Percentiles rank a stretch among this genome's conserved stretches.
Conservation (phyloP, 2,797 vertebrate species). For the Poeciliopsis turneri region DNA sequence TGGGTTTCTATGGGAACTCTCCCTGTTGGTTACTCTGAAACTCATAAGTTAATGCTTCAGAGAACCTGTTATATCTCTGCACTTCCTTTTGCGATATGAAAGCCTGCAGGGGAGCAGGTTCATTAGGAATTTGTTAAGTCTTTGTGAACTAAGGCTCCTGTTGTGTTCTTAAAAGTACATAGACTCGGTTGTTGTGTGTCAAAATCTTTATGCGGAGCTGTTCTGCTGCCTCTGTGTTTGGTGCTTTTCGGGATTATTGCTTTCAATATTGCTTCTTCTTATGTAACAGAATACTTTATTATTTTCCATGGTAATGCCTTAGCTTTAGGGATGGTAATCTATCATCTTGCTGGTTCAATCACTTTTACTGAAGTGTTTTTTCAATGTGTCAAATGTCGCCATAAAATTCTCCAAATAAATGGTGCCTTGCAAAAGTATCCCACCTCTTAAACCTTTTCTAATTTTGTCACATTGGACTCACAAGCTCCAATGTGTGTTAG, state of each 20-base stretch:
- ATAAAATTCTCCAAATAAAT: not conserved
- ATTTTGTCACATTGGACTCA: not conserved
- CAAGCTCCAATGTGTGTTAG: not conserved
- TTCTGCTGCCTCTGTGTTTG: conserved; percentile 6
- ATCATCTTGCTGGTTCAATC: not conserved
- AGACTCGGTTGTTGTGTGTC: not conserved
- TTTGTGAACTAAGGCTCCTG: conserved; percentile 41
- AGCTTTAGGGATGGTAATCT: not conserved
- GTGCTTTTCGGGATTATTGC: not conserved
- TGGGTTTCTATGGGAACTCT: conserved; percentile 81
- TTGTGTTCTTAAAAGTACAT: conserved; percentile 14
- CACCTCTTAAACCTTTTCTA: not conserved
- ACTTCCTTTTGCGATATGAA: conserved; percentile 39
- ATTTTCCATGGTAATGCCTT: not conserved
- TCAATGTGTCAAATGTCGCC: not conserved
- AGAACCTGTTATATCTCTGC: conserved; percentile 56
- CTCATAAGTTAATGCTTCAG: conserved; percentile 80
- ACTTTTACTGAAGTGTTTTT: not conserved
- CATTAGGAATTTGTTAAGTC: conserved; percentile 54
- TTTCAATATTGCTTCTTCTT: not conserved
- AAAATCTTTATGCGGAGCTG: not conserved
- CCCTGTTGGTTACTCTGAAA: conserved; percentile 79
- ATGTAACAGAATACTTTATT: conserved; percentile 4
- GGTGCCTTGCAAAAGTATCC: not conserved
- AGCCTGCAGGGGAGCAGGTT: conserved; percentile 56